These are phyloP conservation scores for Craseonycteris thonglongyai DNA, from an alignment of 2,113 vertebrate species.

Conservation along the genomic window DNA sequence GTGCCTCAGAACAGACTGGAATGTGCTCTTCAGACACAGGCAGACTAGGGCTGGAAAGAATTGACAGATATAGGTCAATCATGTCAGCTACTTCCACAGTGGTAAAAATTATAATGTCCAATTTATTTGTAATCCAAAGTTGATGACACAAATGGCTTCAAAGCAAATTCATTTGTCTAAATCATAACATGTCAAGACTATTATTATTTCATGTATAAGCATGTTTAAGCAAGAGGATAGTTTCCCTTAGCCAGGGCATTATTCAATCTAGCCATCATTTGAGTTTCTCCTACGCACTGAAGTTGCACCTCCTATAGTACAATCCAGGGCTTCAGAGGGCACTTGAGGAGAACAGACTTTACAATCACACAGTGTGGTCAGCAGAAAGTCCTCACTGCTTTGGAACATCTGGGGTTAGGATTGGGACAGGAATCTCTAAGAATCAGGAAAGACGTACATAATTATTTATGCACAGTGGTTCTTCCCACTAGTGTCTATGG, in stretches of 20 bases:
- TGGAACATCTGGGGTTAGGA: neutral
- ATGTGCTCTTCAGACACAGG: neutral
- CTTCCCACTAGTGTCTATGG: neutral
- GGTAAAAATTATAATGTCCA: neutral
- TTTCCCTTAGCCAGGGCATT: neutral
- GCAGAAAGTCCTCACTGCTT: neutral
- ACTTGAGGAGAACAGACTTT: neutral
- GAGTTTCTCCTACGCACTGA: neutral
- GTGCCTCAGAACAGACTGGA: neutral
- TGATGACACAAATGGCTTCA: neutral
- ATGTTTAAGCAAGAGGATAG: neutral
- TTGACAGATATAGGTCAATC: neutral
- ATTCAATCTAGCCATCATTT: neutral
- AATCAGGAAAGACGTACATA: neutral
- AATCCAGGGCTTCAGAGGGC: neutral
- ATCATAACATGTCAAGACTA: neutral
- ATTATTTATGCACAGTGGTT: neutral
- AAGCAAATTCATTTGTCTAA: neutral
- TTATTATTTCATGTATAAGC: neutral
- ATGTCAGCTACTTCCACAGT: neutral
- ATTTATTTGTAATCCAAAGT: neutral
- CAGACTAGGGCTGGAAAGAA: neutral
- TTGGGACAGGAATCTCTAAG: neutral
- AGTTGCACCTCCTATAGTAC: neutral
- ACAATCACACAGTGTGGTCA: too few species aligned